Conservation (phyloP, 2,888 invertebrate genomes). For the Myathropa florea region DNA sequence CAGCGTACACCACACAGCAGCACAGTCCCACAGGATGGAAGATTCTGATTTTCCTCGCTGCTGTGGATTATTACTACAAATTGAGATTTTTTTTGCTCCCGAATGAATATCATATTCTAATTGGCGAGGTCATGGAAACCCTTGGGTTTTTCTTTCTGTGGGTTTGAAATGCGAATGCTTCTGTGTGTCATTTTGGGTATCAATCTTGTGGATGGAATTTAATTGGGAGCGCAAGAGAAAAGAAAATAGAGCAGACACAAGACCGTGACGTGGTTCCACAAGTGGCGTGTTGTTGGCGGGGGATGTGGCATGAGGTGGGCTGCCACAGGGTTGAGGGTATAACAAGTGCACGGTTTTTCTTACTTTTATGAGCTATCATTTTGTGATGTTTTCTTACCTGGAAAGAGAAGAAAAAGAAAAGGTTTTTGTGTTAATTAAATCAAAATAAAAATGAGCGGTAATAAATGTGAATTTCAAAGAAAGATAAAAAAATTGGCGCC, state of each 20-base stretch:
- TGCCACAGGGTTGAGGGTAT: not conserved
- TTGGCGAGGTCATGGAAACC: slow-evolving; percentile 39
- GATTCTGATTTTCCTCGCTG: not conserved
- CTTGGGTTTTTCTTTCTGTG: too few relatives aligned
- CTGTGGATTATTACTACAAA: slow-evolving; percentile 36
- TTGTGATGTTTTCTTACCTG: not conserved
- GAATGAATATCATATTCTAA: slow-evolving; percentile 35
- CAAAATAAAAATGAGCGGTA: not conserved
- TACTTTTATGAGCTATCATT: not conserved
- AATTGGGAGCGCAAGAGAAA: not conserved
- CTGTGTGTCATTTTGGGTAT: not conserved
- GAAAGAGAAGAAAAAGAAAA: not conserved
- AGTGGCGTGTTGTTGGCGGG: not conserved
- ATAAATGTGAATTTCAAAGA: not conserved
- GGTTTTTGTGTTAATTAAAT: not conserved
- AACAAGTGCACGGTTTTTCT: not conserved
- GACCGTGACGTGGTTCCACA: not conserved
- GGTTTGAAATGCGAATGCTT: not conserved
- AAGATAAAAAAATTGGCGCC: not conserved
- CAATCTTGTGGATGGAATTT: not conserved
- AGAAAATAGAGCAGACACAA: not conserved
- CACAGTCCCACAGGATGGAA: slow-evolving; percentile 17
- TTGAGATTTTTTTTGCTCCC: slow-evolving; percentile 12
- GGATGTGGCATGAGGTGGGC: not conserved
- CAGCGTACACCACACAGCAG: not conserved